phyloP scores from a whole-genome alignment of 2,888 invertebrate genomes.

The Cyaniris semiargus region DNA sequence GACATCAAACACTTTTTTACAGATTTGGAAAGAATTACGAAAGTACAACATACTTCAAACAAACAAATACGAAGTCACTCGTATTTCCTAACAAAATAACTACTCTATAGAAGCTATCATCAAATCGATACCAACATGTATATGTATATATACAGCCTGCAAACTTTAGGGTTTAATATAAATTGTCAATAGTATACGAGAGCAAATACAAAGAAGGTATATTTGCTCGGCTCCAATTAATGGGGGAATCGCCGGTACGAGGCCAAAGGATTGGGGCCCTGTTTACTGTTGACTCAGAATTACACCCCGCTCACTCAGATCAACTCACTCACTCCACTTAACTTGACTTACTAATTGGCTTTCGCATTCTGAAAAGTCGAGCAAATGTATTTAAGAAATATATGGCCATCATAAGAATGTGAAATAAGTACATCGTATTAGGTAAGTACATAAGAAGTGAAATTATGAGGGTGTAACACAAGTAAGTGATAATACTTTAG shows the following conservation, averaged over 20 bases:
- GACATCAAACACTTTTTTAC: too few relatives aligned
- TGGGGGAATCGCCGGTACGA: not conserved
- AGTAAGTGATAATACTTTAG: too few relatives aligned
- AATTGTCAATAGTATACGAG: not conserved
- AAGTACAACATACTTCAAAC: too few relatives aligned
- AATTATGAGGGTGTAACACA: too few relatives aligned
- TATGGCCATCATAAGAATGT: not conserved
- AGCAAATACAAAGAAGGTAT: not conserved
- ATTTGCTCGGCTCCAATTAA: slow-evolving; percentile 16
- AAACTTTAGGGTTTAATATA: not conserved
- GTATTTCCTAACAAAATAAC: too few relatives aligned
- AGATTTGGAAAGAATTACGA: too few relatives aligned
- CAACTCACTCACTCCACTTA: not conserved
- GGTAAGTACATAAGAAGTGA: too few relatives aligned
- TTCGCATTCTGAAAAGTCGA: not conserved
- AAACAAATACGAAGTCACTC: too few relatives aligned
- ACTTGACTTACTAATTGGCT: slow-evolving; percentile 1
- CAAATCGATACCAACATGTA: not conserved
- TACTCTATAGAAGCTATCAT: not conserved
- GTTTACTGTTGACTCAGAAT: not conserved
- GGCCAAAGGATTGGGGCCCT: slow-evolving; percentile 19
- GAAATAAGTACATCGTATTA: too few relatives aligned
- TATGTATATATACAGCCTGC: not conserved
- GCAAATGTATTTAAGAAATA: not conserved
- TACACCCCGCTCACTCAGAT: not conserved